Base-by-base conservation (phyloP, 2,113 vertebrate species). In the Nibea coibor region DNA sequence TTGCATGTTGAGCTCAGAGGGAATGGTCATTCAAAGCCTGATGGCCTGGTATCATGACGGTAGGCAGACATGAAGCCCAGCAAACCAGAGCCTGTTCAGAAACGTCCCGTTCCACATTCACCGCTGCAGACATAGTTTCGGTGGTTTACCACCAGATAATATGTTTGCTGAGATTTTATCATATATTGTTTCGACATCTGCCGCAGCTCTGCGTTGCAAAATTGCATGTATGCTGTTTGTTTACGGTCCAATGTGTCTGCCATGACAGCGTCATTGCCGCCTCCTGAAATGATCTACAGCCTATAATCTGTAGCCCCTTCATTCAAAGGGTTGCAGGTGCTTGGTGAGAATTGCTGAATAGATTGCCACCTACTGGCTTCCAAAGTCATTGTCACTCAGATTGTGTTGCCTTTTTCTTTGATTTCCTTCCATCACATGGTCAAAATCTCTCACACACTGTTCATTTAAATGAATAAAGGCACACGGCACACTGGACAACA, bases 291-390 rank as follows among this genome's bases (percentile, higher is more conserved):
- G 5, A 83, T 58, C 14, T 17, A 57, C 10, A 63, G 43, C 61
- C 48, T 72, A 63, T 62, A 20, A 45, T 76, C 9, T 68, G 61
- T 22, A 51, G 3, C 50, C 22, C 42, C 26, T 86, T 43, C 50
- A 42, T n/a, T 78, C 26, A 73, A 28, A 43, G 28, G 53, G 59
- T 70, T 28, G 57, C 76, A 78, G 81, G 86, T 86, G 78, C 20
- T 62, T 42, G 6, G 42, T 12, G 62, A 63, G 82, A 61, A 12
- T 19, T 35, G 56, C 47, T 88, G 78, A 72, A 45, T 78, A 90
- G 84, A 89, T 86, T 86, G 86, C 86, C 90, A 75, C 78, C 89
- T 86, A 79, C 88, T 92, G 87, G 90, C 66, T 72, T 50, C 56
- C 26, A 69, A 57, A 0, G 56, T 80, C 57, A 84, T 28, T 82